Evolutionary conservation across 1,140 invertebrate species (phyloP).

Genomic region (Drosophila santomea): DNA sequence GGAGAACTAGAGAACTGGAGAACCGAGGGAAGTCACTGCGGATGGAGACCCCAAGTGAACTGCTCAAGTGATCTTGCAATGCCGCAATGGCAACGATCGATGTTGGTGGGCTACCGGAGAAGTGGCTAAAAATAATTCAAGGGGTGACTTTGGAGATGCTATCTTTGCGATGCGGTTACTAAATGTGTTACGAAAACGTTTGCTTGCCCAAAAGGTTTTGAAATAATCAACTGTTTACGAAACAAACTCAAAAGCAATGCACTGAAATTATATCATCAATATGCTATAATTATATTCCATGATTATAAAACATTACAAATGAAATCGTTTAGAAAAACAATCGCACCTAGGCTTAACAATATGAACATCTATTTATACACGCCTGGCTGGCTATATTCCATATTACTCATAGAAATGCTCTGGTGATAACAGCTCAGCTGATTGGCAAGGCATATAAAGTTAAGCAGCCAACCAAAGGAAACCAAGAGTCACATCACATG

Average conservation of each 20-base stretch:
- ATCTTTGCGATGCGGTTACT: background rate
- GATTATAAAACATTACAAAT: background rate
- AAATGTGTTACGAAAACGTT: background rate
- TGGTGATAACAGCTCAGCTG: no score
- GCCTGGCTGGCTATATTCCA: no score
- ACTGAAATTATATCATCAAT: no score
- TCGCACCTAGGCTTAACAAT: no score
- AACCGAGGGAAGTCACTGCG: background rate
- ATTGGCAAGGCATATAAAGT: no score
- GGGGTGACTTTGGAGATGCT: background rate
- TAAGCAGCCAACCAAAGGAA: no score
- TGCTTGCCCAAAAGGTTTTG: background rate
- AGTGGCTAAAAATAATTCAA: conserved; percentile 6
- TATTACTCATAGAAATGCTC: no score
- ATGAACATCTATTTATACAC: no score
- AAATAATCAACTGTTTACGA: background rate
- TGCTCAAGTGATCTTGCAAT: conserved; percentile 4
- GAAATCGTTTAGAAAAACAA: no score
- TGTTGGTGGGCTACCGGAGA: conserved; percentile 10
- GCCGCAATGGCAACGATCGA: background rate
- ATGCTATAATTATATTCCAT: no score
- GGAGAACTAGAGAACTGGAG: background rate
- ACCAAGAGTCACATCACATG: no score
- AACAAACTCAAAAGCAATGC: no score
- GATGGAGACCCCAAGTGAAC: conserved; percentile 9